These are phyloP conservation scores for Podilymbus podiceps DNA, from an alignment of 2,113 vertebrate genomes.

Conservation along the genomic window DNA sequence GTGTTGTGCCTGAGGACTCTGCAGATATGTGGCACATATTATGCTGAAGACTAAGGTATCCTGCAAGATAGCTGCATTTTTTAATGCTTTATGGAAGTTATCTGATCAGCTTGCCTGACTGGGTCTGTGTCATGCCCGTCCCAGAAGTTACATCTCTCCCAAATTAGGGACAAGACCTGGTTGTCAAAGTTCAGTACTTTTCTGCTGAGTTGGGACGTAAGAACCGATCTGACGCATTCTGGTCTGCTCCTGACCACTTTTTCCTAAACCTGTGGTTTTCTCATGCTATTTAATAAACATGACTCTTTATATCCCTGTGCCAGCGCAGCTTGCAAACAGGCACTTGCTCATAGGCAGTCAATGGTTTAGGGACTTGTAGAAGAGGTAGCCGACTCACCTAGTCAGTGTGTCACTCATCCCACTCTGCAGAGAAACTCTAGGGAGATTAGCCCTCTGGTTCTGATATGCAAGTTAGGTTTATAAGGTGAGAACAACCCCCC, in stretches of 20 bases:
- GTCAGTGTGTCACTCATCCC: neutral
- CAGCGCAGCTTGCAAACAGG: neutral
- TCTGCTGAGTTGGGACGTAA: neutral
- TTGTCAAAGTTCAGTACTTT: neutral
- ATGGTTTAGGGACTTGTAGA: neutral
- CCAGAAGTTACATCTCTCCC: neutral
- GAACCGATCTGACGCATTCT: neutral
- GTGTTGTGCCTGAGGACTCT: neutral
- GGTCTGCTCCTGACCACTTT: neutral
- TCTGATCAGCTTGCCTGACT: neutral
- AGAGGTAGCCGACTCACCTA: neutral
- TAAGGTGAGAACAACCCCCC: neutral
- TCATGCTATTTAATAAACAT: neutral
- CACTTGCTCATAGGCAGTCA: accelerated
- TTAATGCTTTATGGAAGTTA: neutral
- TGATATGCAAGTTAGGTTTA: neutral
- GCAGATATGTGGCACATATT: neutral
- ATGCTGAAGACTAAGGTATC: neutral
- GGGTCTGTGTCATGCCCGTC: neutral
- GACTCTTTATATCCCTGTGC: neutral
- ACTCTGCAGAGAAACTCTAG: neutral
- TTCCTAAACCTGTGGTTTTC: neutral
- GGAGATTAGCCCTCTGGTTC: neutral
- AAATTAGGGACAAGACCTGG: neutral
- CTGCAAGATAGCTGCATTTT: neutral